Conservation (phyloP, 2,113 vertebrate genomes). For the chimpanzee (Pan troglodytes) region NHGRI_mPanTro3-v2.1_pri NC_086016.1:22183501-22184000, state of each 20-base stretch:
- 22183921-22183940: constrained; percentile 67
- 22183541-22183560: neutral
- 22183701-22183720: constrained; percentile 61
- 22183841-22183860: constrained; percentile 67
- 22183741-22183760: constrained; percentile 15
- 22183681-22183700: constrained; percentile 21
- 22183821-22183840: constrained; percentile 59
- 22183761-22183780: constrained; percentile 22
- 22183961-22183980: constrained; percentile 53
- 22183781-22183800: constrained; percentile 46
- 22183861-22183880: constrained; percentile 59
- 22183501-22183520: neutral
- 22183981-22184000: neutral
- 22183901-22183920: constrained; percentile 33
- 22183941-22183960: constrained; percentile 60
- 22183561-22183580: neutral
- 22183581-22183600: neutral
- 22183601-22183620: neutral
- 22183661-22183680: constrained; percentile 45
- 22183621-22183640: neutral
- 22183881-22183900: constrained; percentile 59
- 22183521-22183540: constrained; percentile 8
- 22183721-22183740: constrained; percentile 64
- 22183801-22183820: constrained; percentile 55
- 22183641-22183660: neutral